A percentile compares a stretch with the other conserved stretches of the same genome.
Evolutionary conservation across 2,888 invertebrate species (phyloP).

Genomic region (Campoletis raptor): DNA sequence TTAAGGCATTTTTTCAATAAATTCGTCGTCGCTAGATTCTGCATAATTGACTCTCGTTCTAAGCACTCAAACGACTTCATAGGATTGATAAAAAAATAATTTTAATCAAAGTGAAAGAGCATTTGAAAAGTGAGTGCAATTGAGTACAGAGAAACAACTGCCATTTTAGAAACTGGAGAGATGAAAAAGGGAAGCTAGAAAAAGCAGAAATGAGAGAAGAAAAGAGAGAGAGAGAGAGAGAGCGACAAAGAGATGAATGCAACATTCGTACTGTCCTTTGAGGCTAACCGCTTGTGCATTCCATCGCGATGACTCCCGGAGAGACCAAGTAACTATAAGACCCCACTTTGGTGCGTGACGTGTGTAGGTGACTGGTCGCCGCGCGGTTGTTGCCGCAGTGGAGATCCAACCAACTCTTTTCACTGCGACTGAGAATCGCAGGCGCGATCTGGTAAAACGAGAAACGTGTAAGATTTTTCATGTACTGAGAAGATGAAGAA

Average conservation of each 20-base stretch:
- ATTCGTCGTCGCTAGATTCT: not conserved
- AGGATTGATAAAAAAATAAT: not conserved
- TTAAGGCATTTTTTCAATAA: not conserved
- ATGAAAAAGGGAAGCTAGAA: slow-evolving; percentile 46
- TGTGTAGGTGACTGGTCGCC: slow-evolving; percentile 52
- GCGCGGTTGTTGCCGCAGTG: slow-evolving; percentile 7
- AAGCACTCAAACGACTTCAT: not conserved
- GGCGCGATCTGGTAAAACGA: slow-evolving; percentile 39
- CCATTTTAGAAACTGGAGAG: slow-evolving; percentile 32
- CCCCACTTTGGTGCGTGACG: slow-evolving; percentile 62
- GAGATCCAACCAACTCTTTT: slow-evolving; percentile 18
- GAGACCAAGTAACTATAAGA: slow-evolving; percentile 62
- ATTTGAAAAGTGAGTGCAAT: not conserved
- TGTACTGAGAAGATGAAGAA: slow-evolving; percentile 37
- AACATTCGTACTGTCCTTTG: slow-evolving; percentile 73
- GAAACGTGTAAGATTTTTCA: slow-evolving; percentile 40
- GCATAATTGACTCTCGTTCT: not conserved
- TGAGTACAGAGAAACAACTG: not conserved
- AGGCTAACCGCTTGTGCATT: slow-evolving; percentile 79
- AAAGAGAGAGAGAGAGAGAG: slow-evolving; percentile 47
- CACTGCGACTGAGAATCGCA: slow-evolving; percentile 45
- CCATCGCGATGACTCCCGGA: slow-evolving; percentile 80
- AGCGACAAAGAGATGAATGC: slow-evolving; percentile 47
- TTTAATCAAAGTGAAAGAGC: not conserved
- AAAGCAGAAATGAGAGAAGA: slow-evolving; percentile 47